Conservation (phyloP, 2,113 vertebrate genomes). For the Mystacornis crossleyi region DNA sequence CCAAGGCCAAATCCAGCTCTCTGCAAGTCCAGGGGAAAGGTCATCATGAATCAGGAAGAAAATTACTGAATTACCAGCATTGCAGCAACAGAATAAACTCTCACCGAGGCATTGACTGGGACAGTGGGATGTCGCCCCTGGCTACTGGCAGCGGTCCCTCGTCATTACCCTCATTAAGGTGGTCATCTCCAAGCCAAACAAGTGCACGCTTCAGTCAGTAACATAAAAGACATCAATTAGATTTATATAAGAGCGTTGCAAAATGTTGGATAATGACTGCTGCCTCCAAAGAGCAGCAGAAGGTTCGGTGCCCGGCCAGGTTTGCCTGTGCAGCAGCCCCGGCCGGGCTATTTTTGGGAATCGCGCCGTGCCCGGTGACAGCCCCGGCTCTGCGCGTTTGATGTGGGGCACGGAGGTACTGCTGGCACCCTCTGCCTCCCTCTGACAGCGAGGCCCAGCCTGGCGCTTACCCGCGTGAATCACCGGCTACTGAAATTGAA, state of each 20-base stretch:
- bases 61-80: background rate
- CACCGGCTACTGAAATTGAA: background rate
- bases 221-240: background rate
- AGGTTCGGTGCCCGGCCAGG: background rate
- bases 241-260: background rate
- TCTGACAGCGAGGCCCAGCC: background rate
- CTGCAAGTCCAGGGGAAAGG: slow-evolving; percentile 1
- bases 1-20: background rate
- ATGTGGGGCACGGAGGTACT: background rate
- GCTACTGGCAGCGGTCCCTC: background rate
- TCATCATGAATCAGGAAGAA: background rate
- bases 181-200: background rate
- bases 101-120: background rate
- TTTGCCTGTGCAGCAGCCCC: background rate
- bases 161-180: background rate
- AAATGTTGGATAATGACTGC: background rate
- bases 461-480: background rate
- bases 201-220: background rate
- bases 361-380: rapidly evolving
- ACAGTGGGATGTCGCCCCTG: background rate
- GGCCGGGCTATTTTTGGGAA: rapidly evolving
- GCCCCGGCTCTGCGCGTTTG: rapidly evolving
- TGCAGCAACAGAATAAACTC: background rate
- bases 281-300: background rate
- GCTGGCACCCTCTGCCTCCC: background rate